These are phyloP conservation scores for Agrochola circellaris DNA, from an alignment of 2,888 invertebrate species.

Conservation along the genomic window DNA sequence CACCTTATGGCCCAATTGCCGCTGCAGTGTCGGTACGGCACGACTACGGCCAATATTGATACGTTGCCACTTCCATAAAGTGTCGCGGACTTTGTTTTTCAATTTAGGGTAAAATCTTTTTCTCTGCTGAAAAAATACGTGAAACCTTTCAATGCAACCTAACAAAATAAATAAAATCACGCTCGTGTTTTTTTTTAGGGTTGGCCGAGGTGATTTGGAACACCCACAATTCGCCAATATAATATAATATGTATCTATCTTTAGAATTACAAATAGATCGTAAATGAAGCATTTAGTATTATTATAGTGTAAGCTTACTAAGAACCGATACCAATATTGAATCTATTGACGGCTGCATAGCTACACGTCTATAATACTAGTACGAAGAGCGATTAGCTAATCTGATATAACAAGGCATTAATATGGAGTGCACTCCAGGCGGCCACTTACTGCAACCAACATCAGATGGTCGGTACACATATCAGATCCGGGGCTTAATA, in stretches of 20 bases:
- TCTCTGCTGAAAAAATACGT: background rate
- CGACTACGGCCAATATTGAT: conserved; percentile 22
- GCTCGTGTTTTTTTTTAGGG: background rate
- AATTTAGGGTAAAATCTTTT: background rate
- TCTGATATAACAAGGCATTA: background rate
- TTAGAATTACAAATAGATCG: background rate
- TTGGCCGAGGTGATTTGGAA: background rate
- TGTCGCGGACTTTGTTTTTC: background rate
- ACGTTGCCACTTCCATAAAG: conserved; percentile 17
- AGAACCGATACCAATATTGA: background rate
- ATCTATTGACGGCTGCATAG: background rate
- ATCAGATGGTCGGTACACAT: conserved; percentile 1
- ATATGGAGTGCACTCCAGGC: background rate
- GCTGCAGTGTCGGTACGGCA: conserved; percentile 18
- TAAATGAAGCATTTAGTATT: background rate
- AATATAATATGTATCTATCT: background rate
- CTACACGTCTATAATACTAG: background rate
- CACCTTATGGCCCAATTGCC: conserved; percentile 30
- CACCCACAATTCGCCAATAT: background rate
- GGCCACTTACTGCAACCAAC: conserved; percentile 9
- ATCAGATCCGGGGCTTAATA: background rate
- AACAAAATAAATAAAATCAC: background rate
- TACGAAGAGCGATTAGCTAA: background rate
- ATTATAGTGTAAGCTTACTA: background rate
- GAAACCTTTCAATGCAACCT: background rate